phyloP scores from a whole-genome alignment of 2,113 vertebrate genomes.

The Pagrus major region DNA sequence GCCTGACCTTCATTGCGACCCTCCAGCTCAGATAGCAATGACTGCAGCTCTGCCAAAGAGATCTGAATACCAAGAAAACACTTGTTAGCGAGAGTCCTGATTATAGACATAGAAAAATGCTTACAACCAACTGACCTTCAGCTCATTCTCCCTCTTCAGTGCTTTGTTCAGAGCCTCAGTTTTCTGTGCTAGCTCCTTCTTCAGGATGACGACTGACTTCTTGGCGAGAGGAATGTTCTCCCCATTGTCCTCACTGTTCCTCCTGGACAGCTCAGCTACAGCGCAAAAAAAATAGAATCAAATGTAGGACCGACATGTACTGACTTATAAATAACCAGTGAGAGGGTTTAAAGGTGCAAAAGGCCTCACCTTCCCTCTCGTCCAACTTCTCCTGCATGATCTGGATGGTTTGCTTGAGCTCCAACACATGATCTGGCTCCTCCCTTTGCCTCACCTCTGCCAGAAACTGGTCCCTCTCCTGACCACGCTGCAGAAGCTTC shows the following conservation, averaged over 20 bases:
- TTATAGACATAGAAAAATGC: not conserved
- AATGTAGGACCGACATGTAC: not conserved
- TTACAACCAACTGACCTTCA: constrained; percentile 76
- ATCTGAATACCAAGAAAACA: constrained; percentile 67
- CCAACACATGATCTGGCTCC: constrained; percentile 73
- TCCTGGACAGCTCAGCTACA: constrained; percentile 78
- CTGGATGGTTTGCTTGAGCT: constrained; percentile 84
- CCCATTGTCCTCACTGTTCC: constrained; percentile 68
- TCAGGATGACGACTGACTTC: constrained; percentile 75
- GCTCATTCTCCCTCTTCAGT: constrained; percentile 83
- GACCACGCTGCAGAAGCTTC: constrained; percentile 82
- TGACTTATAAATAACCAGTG: constrained; percentile 15
- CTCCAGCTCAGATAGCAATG: constrained; percentile 76
- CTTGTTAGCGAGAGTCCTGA: not conserved
- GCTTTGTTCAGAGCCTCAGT: constrained; percentile 84
- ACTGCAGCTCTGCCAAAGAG: constrained; percentile 80
- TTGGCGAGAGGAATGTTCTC: constrained; percentile 68
- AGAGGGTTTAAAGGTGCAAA: constrained; percentile 1
- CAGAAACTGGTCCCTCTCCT: constrained; percentile 78
- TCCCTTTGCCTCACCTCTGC: constrained; percentile 69
- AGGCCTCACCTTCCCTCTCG: constrained; percentile 79
- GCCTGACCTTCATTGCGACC: constrained; percentile 73
- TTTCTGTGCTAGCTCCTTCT: constrained; percentile 83
- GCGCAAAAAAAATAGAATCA: constrained; percentile 1
- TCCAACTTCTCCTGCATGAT: constrained; percentile 84